Base-by-base conservation (phyloP, 2,888 invertebrate genomes). In the Electrophaes corylata region DNA sequence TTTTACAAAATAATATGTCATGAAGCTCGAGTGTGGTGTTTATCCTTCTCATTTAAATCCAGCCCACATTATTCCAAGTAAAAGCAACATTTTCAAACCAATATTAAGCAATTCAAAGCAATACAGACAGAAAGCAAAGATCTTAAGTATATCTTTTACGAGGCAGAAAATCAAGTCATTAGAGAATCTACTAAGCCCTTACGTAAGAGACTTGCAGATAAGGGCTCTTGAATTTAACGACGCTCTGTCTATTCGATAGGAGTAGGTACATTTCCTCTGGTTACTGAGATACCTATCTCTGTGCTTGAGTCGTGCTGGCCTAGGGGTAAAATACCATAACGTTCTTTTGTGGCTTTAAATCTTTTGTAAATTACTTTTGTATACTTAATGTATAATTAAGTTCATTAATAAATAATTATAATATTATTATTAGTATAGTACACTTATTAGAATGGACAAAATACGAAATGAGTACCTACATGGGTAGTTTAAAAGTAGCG, bases 91-190 rank as follows among this genome's bases (percentile, higher is more conserved):
- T 52, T 40, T 29, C 48, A 50, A 47, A 35, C 33, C 20, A 39
- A 51, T 41, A 51, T 43, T 46, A 53, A 58, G 43, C 50, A 54
- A 57, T 64, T 56, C 60, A 44, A 58, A 56, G 53, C 52, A 55
- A 56, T 37, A 58, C 49, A 63, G 62, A 52, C 58, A 62, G 55
- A 43, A 51, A 57, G 51, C 55, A 48, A 59, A 58, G 53, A 64
- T 66, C 66, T 64, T 58, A 64, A 65, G 60, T 64, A 45, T 65
- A 60, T 65, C 76, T 80, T 80, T 81, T 79, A 82, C 76, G 78
- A 77, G 72, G 71, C 70, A 76, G 77, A 81, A 81, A 83, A 84
- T 85, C 79, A 78, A 78, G 84, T 81, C 85, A 85, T 87, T 87
- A 87, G 81, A 72, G 73, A 70, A 72, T 71, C 72, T 72, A 73